Evolutionary conservation across 2,797 vertebrate genomes (phyloP).

Genomic region (Melanotaenia nigrans): DNA sequence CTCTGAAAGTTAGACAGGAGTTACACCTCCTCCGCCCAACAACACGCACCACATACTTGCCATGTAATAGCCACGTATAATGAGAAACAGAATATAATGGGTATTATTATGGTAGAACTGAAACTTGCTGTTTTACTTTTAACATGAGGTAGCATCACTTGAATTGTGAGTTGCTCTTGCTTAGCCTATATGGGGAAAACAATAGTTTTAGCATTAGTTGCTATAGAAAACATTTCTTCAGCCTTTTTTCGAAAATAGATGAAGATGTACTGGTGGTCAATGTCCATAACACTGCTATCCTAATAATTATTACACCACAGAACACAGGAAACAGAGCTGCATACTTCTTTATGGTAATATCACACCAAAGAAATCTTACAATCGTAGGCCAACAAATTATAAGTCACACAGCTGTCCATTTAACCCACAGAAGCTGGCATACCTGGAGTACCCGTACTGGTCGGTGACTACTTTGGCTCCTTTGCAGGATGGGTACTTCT

Average conservation of each 20-base stretch:
- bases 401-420: neutral
- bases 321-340: slow-evolving; percentile 40
- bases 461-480: slow-evolving; percentile 94
- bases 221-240: slow-evolving; percentile 75
- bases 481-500: slow-evolving; percentile 92
- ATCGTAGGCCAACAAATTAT: slow-evolving; percentile 1
- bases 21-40: slow-evolving; percentile 38
- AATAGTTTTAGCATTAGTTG: slow-evolving; percentile 87
- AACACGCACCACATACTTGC: slow-evolving; percentile 58
- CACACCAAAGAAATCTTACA: neutral
- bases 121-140: slow-evolving; percentile 91
- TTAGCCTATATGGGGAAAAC: slow-evolving; percentile 91
- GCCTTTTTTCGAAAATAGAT: slow-evolving; percentile 70
- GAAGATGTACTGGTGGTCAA: slow-evolving; percentile 64
- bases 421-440: slow-evolving; percentile 39
- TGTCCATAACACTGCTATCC: slow-evolving; percentile 62
- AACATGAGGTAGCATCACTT: slow-evolving; percentile 91
- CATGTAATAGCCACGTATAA: slow-evolving; percentile 77
- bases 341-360: slow-evolving; percentile 10
- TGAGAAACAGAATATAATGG: slow-evolving; percentile 83
- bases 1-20: slow-evolving; percentile 81
- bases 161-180: slow-evolving; percentile 90
- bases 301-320: slow-evolving; percentile 47
- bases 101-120: slow-evolving; percentile 88
- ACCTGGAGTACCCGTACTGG: slow-evolving; percentile 92